Percentiles rank a stretch among this genome's conserved stretches.
Evolutionary conservation across 2,888 invertebrate species (phyloP).

Genomic region (Lamproptera curius): DNA sequence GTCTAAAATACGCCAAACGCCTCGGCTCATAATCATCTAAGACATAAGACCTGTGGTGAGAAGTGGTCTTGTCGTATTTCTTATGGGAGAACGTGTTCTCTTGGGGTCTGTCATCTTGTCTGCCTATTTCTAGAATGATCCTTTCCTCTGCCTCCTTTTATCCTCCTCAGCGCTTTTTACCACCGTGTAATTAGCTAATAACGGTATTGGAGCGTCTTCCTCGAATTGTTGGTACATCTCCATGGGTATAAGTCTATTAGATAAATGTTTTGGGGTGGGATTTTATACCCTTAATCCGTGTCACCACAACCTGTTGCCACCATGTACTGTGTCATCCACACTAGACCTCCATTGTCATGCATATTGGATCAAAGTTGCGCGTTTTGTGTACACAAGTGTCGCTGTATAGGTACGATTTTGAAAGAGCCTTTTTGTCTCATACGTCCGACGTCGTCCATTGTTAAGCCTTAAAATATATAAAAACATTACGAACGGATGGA

Average conservation of each 20-base stretch:
- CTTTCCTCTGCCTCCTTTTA: slow-evolving; percentile 56
- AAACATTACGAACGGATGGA: no score
- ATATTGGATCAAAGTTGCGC: slow-evolving; percentile 68
- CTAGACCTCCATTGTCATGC: slow-evolving; percentile 66
- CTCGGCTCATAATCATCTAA: slow-evolving; percentile 66
- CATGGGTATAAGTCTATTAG: background rate
- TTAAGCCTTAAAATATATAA: slow-evolving; percentile 21
- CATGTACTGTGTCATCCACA: slow-evolving; percentile 64
- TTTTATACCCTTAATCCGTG: slow-evolving; percentile 30
- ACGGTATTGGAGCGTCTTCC: slow-evolving; percentile 58
- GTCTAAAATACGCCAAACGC: slow-evolving; percentile 53
- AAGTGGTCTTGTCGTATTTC: slow-evolving; percentile 72
- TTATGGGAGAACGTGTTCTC: slow-evolving; percentile 71
- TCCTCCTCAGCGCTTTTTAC: slow-evolving; percentile 57
- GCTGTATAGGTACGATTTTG: slow-evolving; percentile 52
- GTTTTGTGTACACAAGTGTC: slow-evolving; percentile 73
- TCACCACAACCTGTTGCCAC: slow-evolving; percentile 43
- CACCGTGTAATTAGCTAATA: slow-evolving; percentile 61
- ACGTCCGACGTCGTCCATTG: slow-evolving; percentile 37
- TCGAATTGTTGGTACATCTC: slow-evolving; percentile 62
- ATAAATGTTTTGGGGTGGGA: background rate
- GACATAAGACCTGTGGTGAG: slow-evolving; percentile 67
- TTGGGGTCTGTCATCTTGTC: slow-evolving; percentile 63
- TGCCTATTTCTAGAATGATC: slow-evolving; percentile 72
- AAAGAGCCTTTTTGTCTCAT: slow-evolving; percentile 35